Percentiles rank a stretch among this genome's conserved stretches.
phyloP scores from a whole-genome alignment of 2,113 vertebrate species.

The Takifugu flavidus region DNA sequence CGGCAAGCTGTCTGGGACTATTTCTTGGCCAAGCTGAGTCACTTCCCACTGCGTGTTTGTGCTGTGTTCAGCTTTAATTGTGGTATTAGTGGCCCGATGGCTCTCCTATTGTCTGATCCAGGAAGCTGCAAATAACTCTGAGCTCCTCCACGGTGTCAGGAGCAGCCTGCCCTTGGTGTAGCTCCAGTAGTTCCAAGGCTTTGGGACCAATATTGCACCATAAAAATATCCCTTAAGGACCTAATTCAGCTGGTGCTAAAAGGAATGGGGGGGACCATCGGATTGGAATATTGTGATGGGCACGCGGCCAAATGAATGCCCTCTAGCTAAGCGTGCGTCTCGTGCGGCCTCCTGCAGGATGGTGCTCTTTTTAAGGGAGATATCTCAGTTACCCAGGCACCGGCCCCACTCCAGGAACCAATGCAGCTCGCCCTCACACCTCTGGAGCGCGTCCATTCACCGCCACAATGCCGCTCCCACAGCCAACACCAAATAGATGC shows the following conservation, averaged over 20 bases:
- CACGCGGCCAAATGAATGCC: no score
- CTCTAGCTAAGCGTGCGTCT: background rate
- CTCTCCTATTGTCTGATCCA: background rate
- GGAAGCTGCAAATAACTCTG: background rate
- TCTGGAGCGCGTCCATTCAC: conserved; percentile 35
- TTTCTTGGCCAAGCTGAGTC: background rate
- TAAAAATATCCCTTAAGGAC: no score
- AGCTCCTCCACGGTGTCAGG: background rate
- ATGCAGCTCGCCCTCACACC: conserved; percentile 32
- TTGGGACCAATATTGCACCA: no score
- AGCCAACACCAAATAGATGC: conserved; percentile 46
- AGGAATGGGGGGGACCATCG: no score
- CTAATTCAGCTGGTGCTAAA: no score
- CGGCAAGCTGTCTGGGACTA: background rate
- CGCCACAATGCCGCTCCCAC: conserved; percentile 17
- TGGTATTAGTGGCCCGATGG: background rate
- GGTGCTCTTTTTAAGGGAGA: conserved; percentile 47
- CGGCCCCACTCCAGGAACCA: conserved; percentile 37
- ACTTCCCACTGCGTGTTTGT: background rate
- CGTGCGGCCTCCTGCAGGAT: conserved; percentile 26
- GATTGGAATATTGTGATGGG: no score
- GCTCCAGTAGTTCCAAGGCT: no score
- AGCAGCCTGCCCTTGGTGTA: background rate
- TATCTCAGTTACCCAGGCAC: conserved; percentile 63
- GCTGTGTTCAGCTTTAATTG: background rate